Conservation (phyloP, 2,888 invertebrate species). For the Himalopsyche japonica region DNA sequence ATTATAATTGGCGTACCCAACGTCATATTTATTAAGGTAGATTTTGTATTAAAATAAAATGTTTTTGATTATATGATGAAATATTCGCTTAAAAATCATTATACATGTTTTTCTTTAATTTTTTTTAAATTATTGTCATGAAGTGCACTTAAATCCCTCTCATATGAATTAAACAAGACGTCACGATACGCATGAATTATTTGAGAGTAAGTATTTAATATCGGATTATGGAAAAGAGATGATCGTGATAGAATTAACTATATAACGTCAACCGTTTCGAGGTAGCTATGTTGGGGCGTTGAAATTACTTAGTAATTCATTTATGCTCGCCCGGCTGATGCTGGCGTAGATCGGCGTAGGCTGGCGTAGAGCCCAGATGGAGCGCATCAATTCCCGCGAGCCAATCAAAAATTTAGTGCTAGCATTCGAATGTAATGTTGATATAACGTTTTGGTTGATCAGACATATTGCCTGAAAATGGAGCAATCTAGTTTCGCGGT, state of each 20-base stretch:
- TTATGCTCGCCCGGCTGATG: constrained; percentile 4
- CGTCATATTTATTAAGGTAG: no score
- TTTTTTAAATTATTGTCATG: no score
- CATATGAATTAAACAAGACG: no score
- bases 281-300: background rate
- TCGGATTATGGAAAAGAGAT: background rate
- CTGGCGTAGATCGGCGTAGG: background rate
- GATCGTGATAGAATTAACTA: constrained; percentile 15
- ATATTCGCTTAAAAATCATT: no score
- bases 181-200: background rate
- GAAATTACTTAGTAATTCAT: constrained; percentile 25
- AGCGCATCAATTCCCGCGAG: background rate
- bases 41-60: no score
- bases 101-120: no score
- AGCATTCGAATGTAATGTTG: background rate
- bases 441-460: background rate
- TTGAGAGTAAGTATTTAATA: background rate
- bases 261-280: constrained; percentile 15
- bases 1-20: no score
- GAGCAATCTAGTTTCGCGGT: background rate
- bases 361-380: background rate
- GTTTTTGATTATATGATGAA: no score
- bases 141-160: no score
- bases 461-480: background rate
- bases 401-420: background rate